Conservation (phyloP, 1,140 invertebrate species). For the Lordiphosa stackelbergi region DNA sequence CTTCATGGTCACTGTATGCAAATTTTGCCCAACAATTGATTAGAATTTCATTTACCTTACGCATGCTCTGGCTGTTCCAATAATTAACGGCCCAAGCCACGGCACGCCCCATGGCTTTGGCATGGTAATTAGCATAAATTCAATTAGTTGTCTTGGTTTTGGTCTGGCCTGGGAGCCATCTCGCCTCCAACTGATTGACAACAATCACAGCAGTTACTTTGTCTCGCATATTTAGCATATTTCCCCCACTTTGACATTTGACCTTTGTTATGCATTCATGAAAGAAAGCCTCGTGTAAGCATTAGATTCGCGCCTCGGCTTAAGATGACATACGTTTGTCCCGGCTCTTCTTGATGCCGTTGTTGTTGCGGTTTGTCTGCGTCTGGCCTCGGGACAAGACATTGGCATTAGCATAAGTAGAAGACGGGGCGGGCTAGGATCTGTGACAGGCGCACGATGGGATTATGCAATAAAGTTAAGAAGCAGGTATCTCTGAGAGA, state of each 20-base stretch:
- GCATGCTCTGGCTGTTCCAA: neutral
- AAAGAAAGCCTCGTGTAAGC: neutral
- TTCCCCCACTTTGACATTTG: slow-evolving; percentile 10
- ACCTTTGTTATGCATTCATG: slow-evolving; percentile 18
- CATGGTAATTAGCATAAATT: slow-evolving; percentile 12
- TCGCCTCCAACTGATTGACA: slow-evolving; percentile 7
- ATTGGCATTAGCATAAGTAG: slow-evolving; percentile 9
- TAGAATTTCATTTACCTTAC: slow-evolving; percentile 4
- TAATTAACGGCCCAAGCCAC: slow-evolving; percentile 3
- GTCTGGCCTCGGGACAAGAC: slow-evolving; percentile 7
- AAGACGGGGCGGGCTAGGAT: neutral
- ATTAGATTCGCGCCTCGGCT: slow-evolving; percentile 3
- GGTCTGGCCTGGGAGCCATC: neutral
- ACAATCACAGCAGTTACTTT: slow-evolving; percentile 1
- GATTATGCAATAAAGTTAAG: slow-evolving; percentile 7
- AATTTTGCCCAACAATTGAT: slow-evolving; percentile 16
- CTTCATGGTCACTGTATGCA: slow-evolving; percentile 13
- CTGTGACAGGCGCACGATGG: slow-evolving; percentile 1
- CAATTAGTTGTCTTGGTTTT: slow-evolving; percentile 6
- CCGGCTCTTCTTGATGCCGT: neutral
- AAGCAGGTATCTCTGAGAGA: neutral
- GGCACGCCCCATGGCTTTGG: slow-evolving; percentile 1
- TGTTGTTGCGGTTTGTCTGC: neutral
- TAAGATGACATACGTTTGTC: slow-evolving; percentile 10
- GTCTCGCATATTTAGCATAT: slow-evolving; percentile 12